Conservation (phyloP, 2,888 invertebrate genomes). For the Hyalella azteca region DNA sequence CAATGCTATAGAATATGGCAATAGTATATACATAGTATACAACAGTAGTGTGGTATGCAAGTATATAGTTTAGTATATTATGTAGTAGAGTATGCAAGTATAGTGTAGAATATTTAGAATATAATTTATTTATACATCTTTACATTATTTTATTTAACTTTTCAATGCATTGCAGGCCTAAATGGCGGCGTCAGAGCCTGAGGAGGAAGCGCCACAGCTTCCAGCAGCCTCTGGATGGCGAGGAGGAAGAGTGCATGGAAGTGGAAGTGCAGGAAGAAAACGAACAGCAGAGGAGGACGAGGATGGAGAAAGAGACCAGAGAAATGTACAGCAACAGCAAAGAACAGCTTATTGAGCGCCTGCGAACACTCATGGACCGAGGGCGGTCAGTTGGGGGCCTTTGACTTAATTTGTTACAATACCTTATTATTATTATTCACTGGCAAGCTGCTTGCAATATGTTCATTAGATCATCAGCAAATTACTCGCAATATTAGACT, state of each 20-base stretch:
- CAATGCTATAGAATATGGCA: too few relatives aligned
- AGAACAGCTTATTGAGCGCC: conserved; percentile 61
- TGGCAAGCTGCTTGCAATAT: background rate
- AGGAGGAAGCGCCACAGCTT: conserved; percentile 36
- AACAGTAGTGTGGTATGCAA: too few relatives aligned
- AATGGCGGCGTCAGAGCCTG: conserved; percentile 58
- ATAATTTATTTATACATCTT: too few relatives aligned
- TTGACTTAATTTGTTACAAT: background rate
- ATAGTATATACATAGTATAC: too few relatives aligned
- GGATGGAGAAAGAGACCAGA: conserved; percentile 60
- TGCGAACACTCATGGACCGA: conserved; percentile 61
- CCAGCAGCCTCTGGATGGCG: background rate
- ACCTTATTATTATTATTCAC: background rate
- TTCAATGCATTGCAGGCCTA: conserved; percentile 62
- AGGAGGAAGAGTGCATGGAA: conserved; percentile 17
- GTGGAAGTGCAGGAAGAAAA: conserved; percentile 39
- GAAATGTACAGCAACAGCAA: conserved; percentile 61
- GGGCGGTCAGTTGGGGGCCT: conserved; percentile 60
- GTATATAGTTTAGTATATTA: too few relatives aligned
- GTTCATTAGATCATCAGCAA: too few relatives aligned
- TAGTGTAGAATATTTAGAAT: too few relatives aligned
- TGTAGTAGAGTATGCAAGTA: too few relatives aligned
- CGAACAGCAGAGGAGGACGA: conserved; percentile 40
- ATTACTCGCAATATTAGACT: too few relatives aligned
- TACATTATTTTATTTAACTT: too few relatives aligned